Base-by-base conservation (phyloP, 2,888 invertebrate genomes). In the Brachycybe producta region DNA sequence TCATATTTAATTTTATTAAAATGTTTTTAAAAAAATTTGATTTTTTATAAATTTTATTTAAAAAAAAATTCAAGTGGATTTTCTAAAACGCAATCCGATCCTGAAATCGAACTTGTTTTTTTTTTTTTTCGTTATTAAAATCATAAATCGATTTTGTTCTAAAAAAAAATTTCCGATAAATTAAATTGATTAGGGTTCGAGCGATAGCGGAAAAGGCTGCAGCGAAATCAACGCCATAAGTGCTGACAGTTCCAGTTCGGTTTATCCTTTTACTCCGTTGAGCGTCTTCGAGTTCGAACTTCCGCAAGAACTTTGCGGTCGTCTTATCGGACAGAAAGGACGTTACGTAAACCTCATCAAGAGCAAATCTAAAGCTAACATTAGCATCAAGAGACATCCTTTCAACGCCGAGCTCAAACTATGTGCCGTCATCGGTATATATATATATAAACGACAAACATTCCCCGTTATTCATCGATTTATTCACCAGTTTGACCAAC, bases 311-410 rank as follows among this genome's bases (percentile, higher is more conserved):
- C 70, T 88, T 56, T 86, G 90, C 52, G 92, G 92, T 17, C 77
- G 82, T 52, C 72, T 94, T 58, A 91, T 92, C 65, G 94, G 94
- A 35, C 79, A 78, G 60, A 77, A 79, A 59, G 90, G 90, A 38
- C 71, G 75, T 35, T 83, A 82, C 68, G 80, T 94, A n/a, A 80
- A 81, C 56, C 76, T 76, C 61, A 82, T 72, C 35, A 84, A 84
- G 65, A 71, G 76, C 27, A 79, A 80, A 64, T 82, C 87, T 2
- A 78, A 81, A 57, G 84, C 88, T 19, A 79, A 76, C 62, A 79
- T 92, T 44, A 70, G 77, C 57, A 77, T 94, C n/a, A 80, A 79
- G 62, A 75, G 79, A 62, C 84, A 86, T 70, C 82, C 82, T 13
- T 77, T 76, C 57, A 76, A 78, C 53, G 72, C 74, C 11, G 80